Percentiles rank a stretch among this genome's conserved stretches.
Evolutionary conservation across 2,113 vertebrate species (phyloP).

Genomic region (Galbula dea): DNA sequence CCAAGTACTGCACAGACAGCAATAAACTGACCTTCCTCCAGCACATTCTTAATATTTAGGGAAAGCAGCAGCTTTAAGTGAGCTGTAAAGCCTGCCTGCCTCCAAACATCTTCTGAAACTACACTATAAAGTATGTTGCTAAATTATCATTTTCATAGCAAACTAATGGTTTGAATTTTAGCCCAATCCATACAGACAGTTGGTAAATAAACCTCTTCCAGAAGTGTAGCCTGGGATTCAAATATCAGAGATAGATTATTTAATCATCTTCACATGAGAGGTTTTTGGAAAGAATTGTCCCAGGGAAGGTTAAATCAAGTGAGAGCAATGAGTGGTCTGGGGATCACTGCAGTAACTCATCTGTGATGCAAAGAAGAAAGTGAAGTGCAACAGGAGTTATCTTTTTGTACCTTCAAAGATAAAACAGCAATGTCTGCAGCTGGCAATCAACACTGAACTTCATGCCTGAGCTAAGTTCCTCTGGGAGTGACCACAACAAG

Average conservation of each 20-base stretch:
- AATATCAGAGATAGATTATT: background rate
- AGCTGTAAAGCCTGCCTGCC: background rate
- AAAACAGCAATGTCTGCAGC: background rate
- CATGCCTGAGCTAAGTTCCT: background rate
- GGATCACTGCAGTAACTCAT: background rate
- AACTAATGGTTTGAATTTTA: background rate
- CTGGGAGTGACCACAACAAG: background rate
- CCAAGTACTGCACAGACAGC: background rate
- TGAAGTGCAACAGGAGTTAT: background rate
- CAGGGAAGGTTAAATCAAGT: background rate
- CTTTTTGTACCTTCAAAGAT: background rate
- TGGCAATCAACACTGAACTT: background rate
- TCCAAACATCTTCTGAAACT: background rate
- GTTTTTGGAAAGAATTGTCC: background rate
- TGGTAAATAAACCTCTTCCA: background rate
- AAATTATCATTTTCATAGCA: background rate
- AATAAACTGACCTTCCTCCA: background rate
- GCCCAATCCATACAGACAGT: background rate
- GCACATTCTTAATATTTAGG: background rate
- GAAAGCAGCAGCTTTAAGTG: background rate
- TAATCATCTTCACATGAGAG: background rate
- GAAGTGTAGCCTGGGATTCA: background rate
- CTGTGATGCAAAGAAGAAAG: background rate
- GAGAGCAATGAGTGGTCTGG: background rate
- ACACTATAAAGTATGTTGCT: background rate